phyloP scores from a whole-genome alignment of 2,797 vertebrate species.

The Pangasius sanitwongsei region DNA sequence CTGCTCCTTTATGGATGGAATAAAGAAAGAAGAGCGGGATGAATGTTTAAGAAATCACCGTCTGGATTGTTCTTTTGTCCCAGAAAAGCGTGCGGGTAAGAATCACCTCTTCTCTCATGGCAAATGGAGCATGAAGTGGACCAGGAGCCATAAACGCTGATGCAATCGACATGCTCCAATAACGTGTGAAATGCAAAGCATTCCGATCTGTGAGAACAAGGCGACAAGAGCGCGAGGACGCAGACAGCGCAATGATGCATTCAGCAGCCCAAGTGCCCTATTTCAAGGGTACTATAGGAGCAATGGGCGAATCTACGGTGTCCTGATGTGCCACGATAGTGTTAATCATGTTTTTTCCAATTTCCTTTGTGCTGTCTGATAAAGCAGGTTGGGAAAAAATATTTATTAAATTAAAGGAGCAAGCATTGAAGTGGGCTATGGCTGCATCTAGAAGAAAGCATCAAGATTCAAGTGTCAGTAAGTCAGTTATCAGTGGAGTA shows the following conservation, averaged over 20 bases:
- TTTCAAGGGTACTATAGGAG: conserved; percentile 41
- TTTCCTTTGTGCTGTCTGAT: conserved; percentile 15
- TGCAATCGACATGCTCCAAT: conserved; percentile 72
- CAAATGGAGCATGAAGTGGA: conserved; percentile 70
- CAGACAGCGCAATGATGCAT: conserved; percentile 43
- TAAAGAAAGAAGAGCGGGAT: conserved; percentile 23
- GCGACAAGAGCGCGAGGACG: neutral
- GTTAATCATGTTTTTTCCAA: conserved; percentile 10
- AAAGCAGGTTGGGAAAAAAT: conserved; percentile 11
- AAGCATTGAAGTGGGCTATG: neutral
- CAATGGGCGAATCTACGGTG: conserved; percentile 1
- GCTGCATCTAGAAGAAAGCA: conserved; percentile 11
- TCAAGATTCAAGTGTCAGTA: neutral
- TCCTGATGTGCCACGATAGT: conserved; percentile 22
- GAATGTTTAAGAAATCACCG: conserved; percentile 31
- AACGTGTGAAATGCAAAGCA: conserved; percentile 73
- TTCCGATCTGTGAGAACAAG: conserved; percentile 56
- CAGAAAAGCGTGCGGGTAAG: conserved; percentile 56
- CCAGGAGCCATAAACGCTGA: conserved; percentile 69
- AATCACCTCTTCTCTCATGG: conserved; percentile 47
- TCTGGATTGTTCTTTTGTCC: conserved; percentile 51
- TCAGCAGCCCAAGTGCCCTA: conserved; percentile 21
- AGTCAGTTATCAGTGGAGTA: neutral
- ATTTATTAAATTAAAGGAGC: conserved; percentile 31
- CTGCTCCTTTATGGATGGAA: conserved; percentile 12